Evolutionary conservation across 2,113 vertebrate species (phyloP).

Genomic region (human (Homo sapiens)): GRCh38 chr20:19398001-19398500

Average conservation of each 20-base stretch:
- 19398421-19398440: not conserved
- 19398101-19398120: not conserved
- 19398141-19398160: not conserved
- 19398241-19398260: not conserved
- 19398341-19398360: not conserved
- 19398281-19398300: not conserved
- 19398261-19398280: not conserved
- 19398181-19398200: not conserved
- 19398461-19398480: constrained; percentile 34
- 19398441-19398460: constrained; percentile 12
- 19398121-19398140: not conserved
- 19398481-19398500: not conserved
- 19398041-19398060: not conserved
- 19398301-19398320: not conserved
- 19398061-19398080: not conserved
- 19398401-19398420: not conserved
- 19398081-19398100: not conserved
- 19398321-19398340: not conserved
- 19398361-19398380: not conserved
- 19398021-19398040: not conserved
- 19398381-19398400: not conserved
- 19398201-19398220: not conserved
- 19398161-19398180: not conserved
- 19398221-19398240: not conserved
- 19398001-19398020: not conserved